Evolutionary conservation across 1,140 invertebrate genomes (phyloP).

Genomic region (Papilio helenus): DNA sequence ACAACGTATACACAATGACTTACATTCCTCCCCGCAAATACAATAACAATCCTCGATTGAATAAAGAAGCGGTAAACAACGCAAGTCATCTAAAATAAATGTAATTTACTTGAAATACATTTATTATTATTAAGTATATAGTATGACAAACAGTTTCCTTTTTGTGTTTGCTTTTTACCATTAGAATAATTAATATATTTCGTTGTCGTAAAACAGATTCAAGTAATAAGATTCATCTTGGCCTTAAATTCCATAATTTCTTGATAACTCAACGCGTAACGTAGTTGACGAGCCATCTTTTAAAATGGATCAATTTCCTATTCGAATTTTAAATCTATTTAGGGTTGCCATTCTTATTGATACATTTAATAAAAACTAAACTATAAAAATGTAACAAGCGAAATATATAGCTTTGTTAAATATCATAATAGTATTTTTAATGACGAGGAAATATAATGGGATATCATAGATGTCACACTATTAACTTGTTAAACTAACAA

Average conservation of each 20-base stretch:
- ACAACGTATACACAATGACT: slow-evolving; percentile 24
- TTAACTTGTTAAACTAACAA: too few relatives aligned
- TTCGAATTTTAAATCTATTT: neutral
- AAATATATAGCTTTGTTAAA: too few relatives aligned
- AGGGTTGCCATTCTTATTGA: neutral
- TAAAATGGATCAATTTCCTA: neutral
- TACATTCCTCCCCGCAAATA: slow-evolving; percentile 27
- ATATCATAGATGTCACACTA: too few relatives aligned
- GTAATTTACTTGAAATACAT: slow-evolving; percentile 9
- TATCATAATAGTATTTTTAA: too few relatives aligned
- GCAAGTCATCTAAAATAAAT: slow-evolving; percentile 31
- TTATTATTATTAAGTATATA: neutral
- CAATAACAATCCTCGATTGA: slow-evolving; percentile 31
- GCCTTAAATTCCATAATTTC: neutral
- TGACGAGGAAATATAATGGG: too few relatives aligned
- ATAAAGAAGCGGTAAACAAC: slow-evolving; percentile 29
- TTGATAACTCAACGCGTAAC: neutral
- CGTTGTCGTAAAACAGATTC: neutral
- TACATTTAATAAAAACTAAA: neutral
- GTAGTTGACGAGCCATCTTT: neutral
- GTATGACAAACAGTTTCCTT: neutral
- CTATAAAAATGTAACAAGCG: too few relatives aligned
- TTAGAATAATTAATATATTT: neutral
- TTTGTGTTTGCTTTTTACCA: neutral
- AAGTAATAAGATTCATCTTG: neutral